Percentiles rank a stretch among this genome's conserved stretches.
Conservation (phyloP, 2,797 vertebrate species). For the Catamblyrhynchus diadema region DNA sequence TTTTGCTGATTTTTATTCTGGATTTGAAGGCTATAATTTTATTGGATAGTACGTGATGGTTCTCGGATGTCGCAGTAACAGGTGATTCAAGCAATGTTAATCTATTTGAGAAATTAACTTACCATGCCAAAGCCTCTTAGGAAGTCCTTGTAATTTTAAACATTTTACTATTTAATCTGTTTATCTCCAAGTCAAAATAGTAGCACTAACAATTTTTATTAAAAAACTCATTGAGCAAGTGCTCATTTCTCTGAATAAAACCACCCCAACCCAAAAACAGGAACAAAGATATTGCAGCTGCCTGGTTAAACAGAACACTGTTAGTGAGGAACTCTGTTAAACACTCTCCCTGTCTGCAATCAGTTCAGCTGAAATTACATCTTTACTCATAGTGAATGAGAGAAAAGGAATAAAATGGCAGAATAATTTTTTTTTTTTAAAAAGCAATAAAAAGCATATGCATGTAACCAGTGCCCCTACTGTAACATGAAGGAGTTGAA, state of each 20-base stretch:
- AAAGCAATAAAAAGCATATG: background rate
- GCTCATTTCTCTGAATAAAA: background rate
- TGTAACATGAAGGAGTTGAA: background rate
- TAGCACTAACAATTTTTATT: background rate
- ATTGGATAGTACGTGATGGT: background rate
- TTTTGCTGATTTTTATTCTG: background rate
- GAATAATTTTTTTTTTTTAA: rapidly evolving
- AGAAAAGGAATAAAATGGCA: rapidly evolving
- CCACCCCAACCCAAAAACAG: background rate
- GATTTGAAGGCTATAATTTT: background rate
- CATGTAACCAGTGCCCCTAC: background rate
- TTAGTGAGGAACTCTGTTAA: background rate
- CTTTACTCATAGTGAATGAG: rapidly evolving
- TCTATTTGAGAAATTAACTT: background rate
- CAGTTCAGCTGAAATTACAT: background rate
- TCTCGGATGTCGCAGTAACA: background rate
- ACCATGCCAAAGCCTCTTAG: rapidly evolving
- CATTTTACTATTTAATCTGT: background rate
- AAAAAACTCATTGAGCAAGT: background rate
- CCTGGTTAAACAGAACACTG: background rate
- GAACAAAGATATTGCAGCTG: background rate
- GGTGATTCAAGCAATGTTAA: background rate
- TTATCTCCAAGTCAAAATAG: background rate
- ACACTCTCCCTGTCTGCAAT: background rate
- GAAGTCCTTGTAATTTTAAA: background rate